Percentiles rank a stretch among this genome's conserved stretches.
These are phyloP conservation scores for Arctopsyche grandis DNA, from an alignment of 1,140 invertebrate genomes.

Conservation along the genomic window DNA sequence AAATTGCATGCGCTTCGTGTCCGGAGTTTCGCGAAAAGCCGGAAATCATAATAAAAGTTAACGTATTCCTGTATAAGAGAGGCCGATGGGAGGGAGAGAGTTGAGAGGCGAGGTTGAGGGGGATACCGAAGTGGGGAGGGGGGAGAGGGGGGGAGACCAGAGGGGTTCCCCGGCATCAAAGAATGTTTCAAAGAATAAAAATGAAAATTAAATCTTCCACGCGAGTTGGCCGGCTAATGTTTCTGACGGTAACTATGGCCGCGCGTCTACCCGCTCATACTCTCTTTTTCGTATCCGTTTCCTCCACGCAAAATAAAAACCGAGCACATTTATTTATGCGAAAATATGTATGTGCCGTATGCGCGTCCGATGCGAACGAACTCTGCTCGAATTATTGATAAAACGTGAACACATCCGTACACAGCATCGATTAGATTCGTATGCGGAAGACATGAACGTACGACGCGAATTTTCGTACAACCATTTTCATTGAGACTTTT, in stretches of 20 bases:
- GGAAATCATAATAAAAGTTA: constrained; percentile 19
- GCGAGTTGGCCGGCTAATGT: constrained; percentile 48
- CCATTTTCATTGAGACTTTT: no score
- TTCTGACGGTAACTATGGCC: constrained; percentile 48
- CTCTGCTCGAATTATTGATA: no score
- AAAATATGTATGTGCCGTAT: no score
- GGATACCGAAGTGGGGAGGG: neutral
- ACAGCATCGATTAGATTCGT: no score
- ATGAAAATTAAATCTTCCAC: constrained; percentile 55
- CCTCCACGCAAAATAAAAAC: neutral
- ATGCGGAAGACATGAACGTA: no score
- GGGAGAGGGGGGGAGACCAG: neutral
- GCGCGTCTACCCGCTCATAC: constrained; percentile 21
- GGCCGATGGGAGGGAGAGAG: neutral
- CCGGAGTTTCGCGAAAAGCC: neutral
- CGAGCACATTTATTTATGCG: constrained; percentile 2
- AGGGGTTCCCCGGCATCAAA: constrained; percentile 47
- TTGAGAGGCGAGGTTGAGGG: neutral
- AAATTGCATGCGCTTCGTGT: neutral
- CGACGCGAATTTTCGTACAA: no score
- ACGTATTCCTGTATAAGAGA: constrained; percentile 2
- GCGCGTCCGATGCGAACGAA: no score
- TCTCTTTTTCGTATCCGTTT: constrained; percentile 31
- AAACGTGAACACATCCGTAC: no score
- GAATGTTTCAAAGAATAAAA: constrained; percentile 56